Conservation (phyloP, 1,140 invertebrate genomes). For the Nephotettix cincticeps region DNA sequence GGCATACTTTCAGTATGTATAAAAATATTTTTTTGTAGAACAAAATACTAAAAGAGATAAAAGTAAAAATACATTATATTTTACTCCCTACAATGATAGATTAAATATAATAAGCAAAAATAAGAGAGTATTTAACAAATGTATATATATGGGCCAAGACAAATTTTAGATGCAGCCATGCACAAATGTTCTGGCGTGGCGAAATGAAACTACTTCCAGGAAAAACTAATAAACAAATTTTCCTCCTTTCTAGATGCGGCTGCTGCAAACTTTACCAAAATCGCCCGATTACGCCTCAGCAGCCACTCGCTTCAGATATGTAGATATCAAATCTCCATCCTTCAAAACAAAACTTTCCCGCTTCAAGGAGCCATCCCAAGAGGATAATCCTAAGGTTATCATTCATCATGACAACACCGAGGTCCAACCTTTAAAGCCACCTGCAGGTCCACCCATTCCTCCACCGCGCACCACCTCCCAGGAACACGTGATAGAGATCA, state of each 20-base stretch:
- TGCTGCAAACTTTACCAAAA: slow-evolving; percentile 19
- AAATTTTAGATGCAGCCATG: background rate
- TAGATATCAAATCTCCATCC: slow-evolving; percentile 36
- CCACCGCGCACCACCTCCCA: background rate
- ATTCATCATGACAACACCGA: slow-evolving; percentile 28
- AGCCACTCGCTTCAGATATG: slow-evolving; percentile 33
- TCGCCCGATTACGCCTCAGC: slow-evolving; percentile 16
- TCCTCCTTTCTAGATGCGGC: background rate
- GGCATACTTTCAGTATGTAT: too few relatives aligned
- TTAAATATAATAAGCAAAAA: too few relatives aligned
- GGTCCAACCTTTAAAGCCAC: slow-evolving; percentile 1
- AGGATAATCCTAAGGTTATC: slow-evolving; percentile 30
- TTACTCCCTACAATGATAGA: too few relatives aligned
- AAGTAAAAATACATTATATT: too few relatives aligned
- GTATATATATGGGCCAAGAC: too few relatives aligned
- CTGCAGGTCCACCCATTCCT: background rate
- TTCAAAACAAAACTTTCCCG: slow-evolving; percentile 35
- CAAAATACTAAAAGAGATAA: too few relatives aligned
- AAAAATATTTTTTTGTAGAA: too few relatives aligned
- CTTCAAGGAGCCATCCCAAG: slow-evolving; percentile 26
- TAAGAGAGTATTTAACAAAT: too few relatives aligned
- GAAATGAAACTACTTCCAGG: too few relatives aligned
- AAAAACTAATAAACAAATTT: too few relatives aligned
- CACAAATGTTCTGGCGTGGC: too few relatives aligned
- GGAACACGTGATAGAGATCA: slow-evolving; percentile 33